phyloP scores from a whole-genome alignment of 2,888 invertebrate species.

The Drosophila putrida region DNA sequence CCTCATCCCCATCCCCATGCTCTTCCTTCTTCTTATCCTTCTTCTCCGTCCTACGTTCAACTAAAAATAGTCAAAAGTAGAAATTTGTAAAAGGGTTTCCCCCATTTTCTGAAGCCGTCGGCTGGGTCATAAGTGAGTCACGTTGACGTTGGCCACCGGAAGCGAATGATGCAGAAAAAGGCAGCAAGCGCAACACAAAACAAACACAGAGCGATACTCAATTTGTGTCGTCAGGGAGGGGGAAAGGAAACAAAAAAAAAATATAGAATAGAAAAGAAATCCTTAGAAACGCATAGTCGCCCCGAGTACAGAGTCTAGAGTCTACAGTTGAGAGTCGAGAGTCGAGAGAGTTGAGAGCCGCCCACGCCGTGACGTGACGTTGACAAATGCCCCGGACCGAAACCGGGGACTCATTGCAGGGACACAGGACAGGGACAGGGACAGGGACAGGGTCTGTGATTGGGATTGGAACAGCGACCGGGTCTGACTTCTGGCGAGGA shows the following conservation, averaged over 20 bases:
- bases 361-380: constrained; percentile 65
- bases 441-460: background rate
- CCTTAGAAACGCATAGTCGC: constrained; percentile 47
- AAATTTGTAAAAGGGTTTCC: constrained; percentile 51
- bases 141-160: constrained; percentile 67
- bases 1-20: too few species aligned
- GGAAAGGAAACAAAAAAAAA: background rate
- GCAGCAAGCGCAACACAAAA: constrained; percentile 45
- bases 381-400: constrained; percentile 67
- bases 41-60: constrained; percentile 6
- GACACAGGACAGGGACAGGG: background rate
- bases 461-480: background rate
- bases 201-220: constrained; percentile 31
- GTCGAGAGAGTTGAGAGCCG: constrained; percentile 19
- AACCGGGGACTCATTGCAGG: constrained; percentile 8
- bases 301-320: constrained; percentile 5
- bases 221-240: constrained; percentile 5
- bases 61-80: constrained; percentile 50
- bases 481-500: constrained; percentile 9
- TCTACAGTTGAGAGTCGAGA: constrained; percentile 7
- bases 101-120: constrained; percentile 30
- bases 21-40: background rate
- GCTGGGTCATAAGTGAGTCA: constrained; percentile 60
- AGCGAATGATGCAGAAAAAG: constrained; percentile 75
- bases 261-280: constrained; percentile 52